Evolutionary conservation across 2,888 invertebrate genomes (phyloP).

Genomic region (Serrognathus titanus): DNA sequence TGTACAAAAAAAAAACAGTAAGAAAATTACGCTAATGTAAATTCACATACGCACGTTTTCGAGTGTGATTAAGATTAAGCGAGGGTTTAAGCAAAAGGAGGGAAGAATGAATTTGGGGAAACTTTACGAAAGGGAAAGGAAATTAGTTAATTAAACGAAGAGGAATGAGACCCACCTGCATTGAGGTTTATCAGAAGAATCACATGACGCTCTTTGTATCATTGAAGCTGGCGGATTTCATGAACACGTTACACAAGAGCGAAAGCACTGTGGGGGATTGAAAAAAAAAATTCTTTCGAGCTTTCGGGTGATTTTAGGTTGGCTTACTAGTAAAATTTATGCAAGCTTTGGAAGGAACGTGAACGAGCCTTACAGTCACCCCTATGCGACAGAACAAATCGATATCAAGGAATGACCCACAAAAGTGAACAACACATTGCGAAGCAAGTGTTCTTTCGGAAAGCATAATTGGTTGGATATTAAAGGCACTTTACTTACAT

Average conservation of each 20-base stretch:
- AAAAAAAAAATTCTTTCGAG: conserved; percentile 32
- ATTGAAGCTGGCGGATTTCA: conserved; percentile 39
- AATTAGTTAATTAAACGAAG: conserved; percentile 13
- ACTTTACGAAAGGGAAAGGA: conserved; percentile 19
- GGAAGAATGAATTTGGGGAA: background rate
- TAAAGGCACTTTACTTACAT: conserved; percentile 42
- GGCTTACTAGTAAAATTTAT: conserved; percentile 32
- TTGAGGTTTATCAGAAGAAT: conserved; percentile 40
- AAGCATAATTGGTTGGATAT: conserved; percentile 19
- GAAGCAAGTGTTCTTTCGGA: conserved; percentile 21
- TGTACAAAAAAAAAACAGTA: no score
- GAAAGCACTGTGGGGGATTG: conserved; percentile 38
- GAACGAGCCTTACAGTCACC: conserved; percentile 44
- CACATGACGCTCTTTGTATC: conserved; percentile 41
- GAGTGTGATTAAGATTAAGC: no score
- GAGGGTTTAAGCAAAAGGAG: background rate
- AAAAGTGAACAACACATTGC: conserved; percentile 35
- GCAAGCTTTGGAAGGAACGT: conserved; percentile 30
- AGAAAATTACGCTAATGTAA: background rate
- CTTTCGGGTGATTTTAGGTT: conserved; percentile 31
- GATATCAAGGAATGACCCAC: conserved; percentile 47
- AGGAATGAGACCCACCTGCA: conserved; percentile 39
- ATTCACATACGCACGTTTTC: background rate
- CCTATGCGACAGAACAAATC: conserved; percentile 49
- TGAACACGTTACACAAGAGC: conserved; percentile 33